phyloP scores from a whole-genome alignment of 2,888 invertebrate genomes.

The Cancer borealis region DNA sequence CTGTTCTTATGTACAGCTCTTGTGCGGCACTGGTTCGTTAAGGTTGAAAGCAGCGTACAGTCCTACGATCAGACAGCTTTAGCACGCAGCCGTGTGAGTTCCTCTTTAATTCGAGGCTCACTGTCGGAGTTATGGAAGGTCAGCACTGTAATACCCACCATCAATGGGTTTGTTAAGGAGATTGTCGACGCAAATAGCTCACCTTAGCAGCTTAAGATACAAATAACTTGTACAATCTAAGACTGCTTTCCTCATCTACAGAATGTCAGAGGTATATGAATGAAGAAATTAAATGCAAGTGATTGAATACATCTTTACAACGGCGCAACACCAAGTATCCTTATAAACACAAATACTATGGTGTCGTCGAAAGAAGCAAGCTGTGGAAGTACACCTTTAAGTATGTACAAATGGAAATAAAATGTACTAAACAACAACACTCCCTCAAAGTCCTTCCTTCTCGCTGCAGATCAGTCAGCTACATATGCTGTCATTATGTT shows the following conservation, averaged over 20 bases:
- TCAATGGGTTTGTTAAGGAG: background rate
- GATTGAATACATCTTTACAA: background rate
- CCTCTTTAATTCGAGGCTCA: background rate
- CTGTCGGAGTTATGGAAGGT: background rate
- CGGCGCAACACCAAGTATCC: background rate
- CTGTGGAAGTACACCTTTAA: too few species aligned
- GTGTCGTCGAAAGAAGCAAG: too few species aligned
- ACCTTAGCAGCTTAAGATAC: background rate
- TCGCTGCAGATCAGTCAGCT: too few species aligned
- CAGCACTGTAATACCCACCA: background rate
- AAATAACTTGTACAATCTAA: background rate
- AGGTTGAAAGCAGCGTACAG: background rate
- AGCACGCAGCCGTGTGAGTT: background rate
- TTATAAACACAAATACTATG: background rate
- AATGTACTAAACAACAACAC: too few species aligned
- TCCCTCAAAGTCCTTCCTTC: too few species aligned
- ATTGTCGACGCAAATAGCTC: background rate
- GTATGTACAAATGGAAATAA: too few species aligned
- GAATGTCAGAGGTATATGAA: background rate
- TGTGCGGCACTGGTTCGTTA: background rate
- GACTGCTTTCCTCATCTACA: background rate
- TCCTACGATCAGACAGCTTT: background rate
- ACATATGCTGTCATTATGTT: too few species aligned
- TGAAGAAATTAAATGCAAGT: background rate
- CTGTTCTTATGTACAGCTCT: background rate